Evolutionary conservation across 30 jellyfish, hydroid and myxozoan species (phyloP), one percentile per base, ranked within the genome.

Genomic region (Turritopsis rubra): DNA sequence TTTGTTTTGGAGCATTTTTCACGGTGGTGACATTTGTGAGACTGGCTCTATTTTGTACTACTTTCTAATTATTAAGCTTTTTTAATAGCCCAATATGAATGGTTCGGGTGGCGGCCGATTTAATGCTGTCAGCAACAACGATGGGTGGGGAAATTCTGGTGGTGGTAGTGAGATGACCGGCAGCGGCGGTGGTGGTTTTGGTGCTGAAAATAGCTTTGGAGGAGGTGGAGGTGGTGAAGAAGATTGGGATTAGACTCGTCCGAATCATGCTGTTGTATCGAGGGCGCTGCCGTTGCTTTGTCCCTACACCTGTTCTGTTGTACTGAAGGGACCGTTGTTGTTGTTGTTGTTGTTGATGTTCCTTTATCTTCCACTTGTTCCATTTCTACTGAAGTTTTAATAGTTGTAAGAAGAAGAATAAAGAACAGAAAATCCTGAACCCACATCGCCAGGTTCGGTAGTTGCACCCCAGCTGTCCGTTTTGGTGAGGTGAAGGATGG

Each of bases 161-260:
- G n/a, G n/a, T 72, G 60, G 60, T 72, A 29, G 72, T 22, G 16
- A 68, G 31, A 27, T n/a, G 31, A 68, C 77, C 19, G n/a, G n/a
- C n/a, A 68, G 19, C 65, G 87, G 80, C 4, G 53, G 80, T 9
- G 87, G 87, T 0, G 82, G 87, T 4, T 22, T 52, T 21, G 28
- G 31, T 84, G 65, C 18, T 24, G 85, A 52, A 21, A 80, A 18
- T 17, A 28, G 71, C 66, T 52, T 22, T 18, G 88, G 53, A 25
- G 73, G 72, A 13, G 88, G 88, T 54, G 88, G 88, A 1, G 86
- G 86, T 8, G 88, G 73, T 0, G 88, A 66, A 16, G 88, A 82
- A 13, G 70, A 70, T 27, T 66, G 85, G 85, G 88, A 82, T 29
- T 78, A 29, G 52, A 17, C 83, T 21, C 16, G 5, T 68, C 30